A percentile compares a stretch with the other conserved stretches of the same genome.
Evolutionary conservation across 2,888 invertebrate species (phyloP).

Genomic region (Pemphredon lugubris): DNA sequence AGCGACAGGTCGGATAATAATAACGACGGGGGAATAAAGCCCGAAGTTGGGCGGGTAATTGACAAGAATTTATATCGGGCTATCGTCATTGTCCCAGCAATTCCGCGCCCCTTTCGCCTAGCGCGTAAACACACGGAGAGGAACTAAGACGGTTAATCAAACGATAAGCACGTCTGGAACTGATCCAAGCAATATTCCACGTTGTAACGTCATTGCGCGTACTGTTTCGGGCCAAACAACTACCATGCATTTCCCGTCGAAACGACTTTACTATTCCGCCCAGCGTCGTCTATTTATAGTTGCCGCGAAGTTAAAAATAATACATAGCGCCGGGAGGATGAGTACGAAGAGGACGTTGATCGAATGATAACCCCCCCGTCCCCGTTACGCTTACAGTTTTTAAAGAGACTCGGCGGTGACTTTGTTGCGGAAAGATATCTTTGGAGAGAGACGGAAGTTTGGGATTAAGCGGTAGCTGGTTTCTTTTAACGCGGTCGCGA

Average conservation of each 20-base stretch:
- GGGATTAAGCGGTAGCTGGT: too few relatives aligned
- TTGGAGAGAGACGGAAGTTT: too few relatives aligned
- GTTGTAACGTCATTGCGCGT: slow-evolving; percentile 38
- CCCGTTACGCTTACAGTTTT: too few relatives aligned
- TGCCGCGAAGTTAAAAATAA: background rate
- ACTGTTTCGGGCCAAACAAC: slow-evolving; percentile 22
- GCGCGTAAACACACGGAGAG: slow-evolving; percentile 43
- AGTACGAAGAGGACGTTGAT: too few relatives aligned
- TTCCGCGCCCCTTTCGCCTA: slow-evolving; percentile 39
- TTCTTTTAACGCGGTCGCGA: too few relatives aligned
- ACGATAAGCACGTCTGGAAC: slow-evolving; percentile 65
- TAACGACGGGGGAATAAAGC: slow-evolving; percentile 43
- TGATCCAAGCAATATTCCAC: slow-evolving; percentile 52
- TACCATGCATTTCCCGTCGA: slow-evolving; percentile 14
- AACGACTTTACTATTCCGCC: slow-evolving; percentile 1
- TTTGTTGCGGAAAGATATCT: too few relatives aligned
- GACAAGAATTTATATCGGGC: slow-evolving; percentile 35
- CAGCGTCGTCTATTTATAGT: slow-evolving; percentile 5
- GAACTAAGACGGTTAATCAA: slow-evolving; percentile 61
- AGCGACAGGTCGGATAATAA: slow-evolving; percentile 26
- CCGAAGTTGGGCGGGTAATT: slow-evolving; percentile 51
- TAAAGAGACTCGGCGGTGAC: too few relatives aligned
- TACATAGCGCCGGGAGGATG: background rate
- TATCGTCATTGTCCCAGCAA: slow-evolving; percentile 34
- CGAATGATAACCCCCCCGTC: too few relatives aligned